Evolutionary conservation across 2,888 invertebrate species (phyloP), one percentile per base, ranked within the genome.

Genomic region (Sisyra nigra): DNA sequence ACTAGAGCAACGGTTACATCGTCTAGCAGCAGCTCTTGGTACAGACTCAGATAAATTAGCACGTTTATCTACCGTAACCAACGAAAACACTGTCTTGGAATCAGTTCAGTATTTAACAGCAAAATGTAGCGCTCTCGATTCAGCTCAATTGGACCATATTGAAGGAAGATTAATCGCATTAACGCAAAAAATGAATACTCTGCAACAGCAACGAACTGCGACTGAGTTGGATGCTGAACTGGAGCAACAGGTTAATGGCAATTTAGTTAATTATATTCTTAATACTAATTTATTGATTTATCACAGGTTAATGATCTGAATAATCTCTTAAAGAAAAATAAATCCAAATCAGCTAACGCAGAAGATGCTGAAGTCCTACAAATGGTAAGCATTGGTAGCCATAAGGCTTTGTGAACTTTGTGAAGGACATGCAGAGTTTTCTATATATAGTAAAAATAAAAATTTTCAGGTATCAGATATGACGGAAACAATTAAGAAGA

Each of bases 1-100:
- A 52, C 67, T 94, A 2, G 94, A 94, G 58, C 76, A 82, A 51
- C 76, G 87, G 52, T 64, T 96, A 47, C 84, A 88, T 55, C 74
- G 80, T 52, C 57, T 96, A 45, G 93, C 94, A 63, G 76, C 76
- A 53, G 74, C 83, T 1, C 71, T 94, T 18, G 93, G 93, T 2
- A 72, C 80, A n/a, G 74, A 80, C 44, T 78, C 80, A 42, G 86
- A 91, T 42, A 86, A 86, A 59, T 57, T 88, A 49, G 76, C 80
- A 50, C 67, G 77, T 32, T 50, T 64, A 40, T 52, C 60, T 18
- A 48, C 56, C 13, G 55, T 56, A 33, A 60, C 59, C 7, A 54
- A 55, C 24, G 61, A 62, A 55, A 55, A 59, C 55, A 50, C 72
- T 51, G 60, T 85, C 24, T 58, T 80, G 51, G 86, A 84, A 48